Conservation (phyloP, 2,113 vertebrate genomes). For the Apodemus sylvaticus region DNA sequence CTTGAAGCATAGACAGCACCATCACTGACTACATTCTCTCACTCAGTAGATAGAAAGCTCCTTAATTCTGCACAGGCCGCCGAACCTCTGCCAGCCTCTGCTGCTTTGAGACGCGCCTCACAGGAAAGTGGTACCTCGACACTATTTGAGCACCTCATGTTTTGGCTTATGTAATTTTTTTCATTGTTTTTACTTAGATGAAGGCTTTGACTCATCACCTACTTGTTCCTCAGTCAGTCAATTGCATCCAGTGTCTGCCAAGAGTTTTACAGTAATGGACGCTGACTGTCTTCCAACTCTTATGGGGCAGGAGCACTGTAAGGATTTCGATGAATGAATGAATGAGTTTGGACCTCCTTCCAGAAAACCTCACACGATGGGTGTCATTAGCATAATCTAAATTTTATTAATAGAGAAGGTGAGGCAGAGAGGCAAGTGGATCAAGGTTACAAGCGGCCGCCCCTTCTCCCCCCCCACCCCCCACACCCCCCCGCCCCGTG, state of each 20-base stretch:
- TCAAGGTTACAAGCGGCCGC: not conserved
- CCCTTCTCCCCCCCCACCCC: too few species aligned
- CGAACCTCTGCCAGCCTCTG: not conserved
- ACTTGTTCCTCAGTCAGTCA: not conserved
- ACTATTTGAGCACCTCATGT: not conserved
- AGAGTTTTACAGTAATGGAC: not conserved
- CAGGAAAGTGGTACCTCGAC: not conserved
- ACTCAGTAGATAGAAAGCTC: not conserved
- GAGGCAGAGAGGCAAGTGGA: not conserved
- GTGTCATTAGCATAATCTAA: not conserved
- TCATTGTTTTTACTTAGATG: not conserved
- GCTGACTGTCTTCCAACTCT: not conserved
- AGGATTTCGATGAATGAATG: not conserved
- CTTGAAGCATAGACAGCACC: not conserved
- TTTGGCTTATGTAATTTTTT: not conserved
- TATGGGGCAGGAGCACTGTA: not conserved
- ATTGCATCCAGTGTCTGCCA: too few species aligned
- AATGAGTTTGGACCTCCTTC: not conserved
- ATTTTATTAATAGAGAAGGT: not conserved
- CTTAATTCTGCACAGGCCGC: not conserved
- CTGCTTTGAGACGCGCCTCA: not conserved
- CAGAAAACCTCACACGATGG: not conserved
- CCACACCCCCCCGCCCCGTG: too few species aligned
- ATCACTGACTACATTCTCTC: not conserved
- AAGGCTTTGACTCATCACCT: not conserved